Evolutionary conservation across 30 jellyfish, hydroid and myxozoan species (phyloP), one percentile per base, ranked within the genome.

Genomic region (Aurelia sp.): DNA sequence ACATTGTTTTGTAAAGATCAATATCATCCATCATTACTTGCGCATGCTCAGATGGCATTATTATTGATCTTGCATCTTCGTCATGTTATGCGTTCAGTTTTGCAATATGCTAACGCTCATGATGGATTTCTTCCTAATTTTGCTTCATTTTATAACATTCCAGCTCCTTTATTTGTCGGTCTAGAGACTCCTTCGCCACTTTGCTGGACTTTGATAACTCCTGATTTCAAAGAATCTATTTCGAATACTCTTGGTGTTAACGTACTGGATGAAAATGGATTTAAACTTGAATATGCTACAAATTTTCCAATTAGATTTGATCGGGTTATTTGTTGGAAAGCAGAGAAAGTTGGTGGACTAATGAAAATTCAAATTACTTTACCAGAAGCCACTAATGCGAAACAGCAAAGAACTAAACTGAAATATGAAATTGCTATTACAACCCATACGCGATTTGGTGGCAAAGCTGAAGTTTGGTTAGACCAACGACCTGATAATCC

Each of bases 1-100:
- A 75, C 92, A 8, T 72, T 95, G 62, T 95, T 95, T 81, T 91
- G 99, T 74, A 92, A 82, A 62, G 99, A 95, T 66, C 97, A 90
- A 81, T 88, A 95, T 57, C 99, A 95, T 72, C 99, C 99, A 18
- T 95, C 99, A 20, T 74, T 95, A 13, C 86, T 97, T 5, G 98
- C 97, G 63, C 99, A 95, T 87, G 99, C 99, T 52, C 99, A 95
- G 82, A 90, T 76, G 91, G 93, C 99, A 15, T 73, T 95, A 24
- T 76, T 95, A 58, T 64, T 95, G 60, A 71, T 95, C n/a, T 78
- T 95, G 61, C 99, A 95, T 65, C 78, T 95, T 13, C 95, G 99
- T 13, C 99, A 95, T 63, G 99, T 95, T 75, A 95, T 95, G 98
- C 88, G 99, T 5, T 97, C 99, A 15, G 99, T 95, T 19, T 88